A percentile compares a stretch with the other conserved stretches of the same genome.
These are phyloP conservation scores for Pantelozetes paolii DNA, from an alignment of 2,888 invertebrate genomes.

Conservation along the genomic window DNA sequence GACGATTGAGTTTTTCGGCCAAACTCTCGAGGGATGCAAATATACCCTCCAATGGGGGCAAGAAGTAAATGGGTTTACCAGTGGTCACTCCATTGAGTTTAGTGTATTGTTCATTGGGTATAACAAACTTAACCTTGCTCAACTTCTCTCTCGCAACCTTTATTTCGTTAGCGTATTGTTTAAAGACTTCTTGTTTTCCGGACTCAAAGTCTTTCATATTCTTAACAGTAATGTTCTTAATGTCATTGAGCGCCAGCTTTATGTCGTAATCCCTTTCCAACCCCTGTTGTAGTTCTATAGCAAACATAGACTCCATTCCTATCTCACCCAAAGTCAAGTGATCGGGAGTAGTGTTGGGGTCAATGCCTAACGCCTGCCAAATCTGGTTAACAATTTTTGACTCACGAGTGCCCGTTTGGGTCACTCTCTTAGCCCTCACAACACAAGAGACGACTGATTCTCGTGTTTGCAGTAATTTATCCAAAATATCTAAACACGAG, in stretches of 20 bases:
- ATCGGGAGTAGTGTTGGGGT: conserved; percentile 32
- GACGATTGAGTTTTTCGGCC: conserved; percentile 66
- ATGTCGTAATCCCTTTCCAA: conserved; percentile 87
- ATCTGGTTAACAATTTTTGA: conserved; percentile 15
- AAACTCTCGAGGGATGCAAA: conserved; percentile 68
- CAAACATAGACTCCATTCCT: conserved; percentile 98
- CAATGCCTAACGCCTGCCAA: conserved; percentile 33
- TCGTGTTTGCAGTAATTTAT: conserved; percentile 80
- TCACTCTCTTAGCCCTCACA: not conserved
- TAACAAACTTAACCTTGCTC: conserved; percentile 56
- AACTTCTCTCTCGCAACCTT: conserved; percentile 43
- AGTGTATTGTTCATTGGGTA: conserved; percentile 69
- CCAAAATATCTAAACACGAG: conserved; percentile 82
- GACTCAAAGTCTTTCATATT: conserved; percentile 60
- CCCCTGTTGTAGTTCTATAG: conserved; percentile 95
- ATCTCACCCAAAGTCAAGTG: conserved; percentile 78
- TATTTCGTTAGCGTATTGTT: conserved; percentile 36
- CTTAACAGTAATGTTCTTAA: conserved; percentile 74
- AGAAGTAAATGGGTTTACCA: conserved; percentile 55
- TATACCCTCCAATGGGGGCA: conserved; percentile 86
- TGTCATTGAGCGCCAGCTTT: conserved; percentile 82
- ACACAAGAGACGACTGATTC: conserved; percentile 70
- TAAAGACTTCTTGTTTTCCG: conserved; percentile 49
- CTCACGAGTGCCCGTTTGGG: not conserved
- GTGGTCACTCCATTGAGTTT: conserved; percentile 56